A percentile compares a stretch with the other conserved stretches of the same genome.
Evolutionary conservation across 2,113 vertebrate species (phyloP).

Genomic region (Axis porcinus): DNA sequence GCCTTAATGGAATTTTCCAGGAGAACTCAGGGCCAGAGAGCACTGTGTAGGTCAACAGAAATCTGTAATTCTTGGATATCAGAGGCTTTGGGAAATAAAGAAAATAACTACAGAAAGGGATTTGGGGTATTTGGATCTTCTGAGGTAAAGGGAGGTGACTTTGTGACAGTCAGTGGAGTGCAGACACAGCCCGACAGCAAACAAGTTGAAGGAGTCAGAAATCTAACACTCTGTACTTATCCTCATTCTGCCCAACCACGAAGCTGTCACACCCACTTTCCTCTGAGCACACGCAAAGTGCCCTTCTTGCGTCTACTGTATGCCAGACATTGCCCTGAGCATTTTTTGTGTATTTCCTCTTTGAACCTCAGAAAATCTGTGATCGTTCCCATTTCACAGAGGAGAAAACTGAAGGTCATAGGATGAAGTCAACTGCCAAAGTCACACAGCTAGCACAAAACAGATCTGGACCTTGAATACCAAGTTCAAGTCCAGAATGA

Average conservation of each 20-base stretch:
- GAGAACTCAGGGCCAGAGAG: not conserved
- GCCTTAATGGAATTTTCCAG: constrained; percentile 49
- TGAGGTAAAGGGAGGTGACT: not conserved
- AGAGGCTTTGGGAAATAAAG: constrained; percentile 20
- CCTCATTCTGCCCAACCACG: not conserved
- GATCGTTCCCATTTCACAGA: not conserved
- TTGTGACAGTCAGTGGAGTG: not conserved
- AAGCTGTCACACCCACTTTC: not conserved
- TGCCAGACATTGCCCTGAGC: not conserved
- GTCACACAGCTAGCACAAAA: not conserved
- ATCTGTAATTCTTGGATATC: constrained; percentile 9
- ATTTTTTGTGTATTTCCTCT: not conserved
- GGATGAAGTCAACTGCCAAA: not conserved
- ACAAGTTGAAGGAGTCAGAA: not conserved
- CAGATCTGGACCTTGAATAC: not conserved
- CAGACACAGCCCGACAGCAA: not conserved
- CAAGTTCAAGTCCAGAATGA: not conserved
- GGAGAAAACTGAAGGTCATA: not conserved
- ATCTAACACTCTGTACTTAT: not conserved
- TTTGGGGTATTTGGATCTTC: not conserved
- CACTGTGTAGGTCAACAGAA: not conserved
- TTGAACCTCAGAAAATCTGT: not conserved
- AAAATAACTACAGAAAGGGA: not conserved
- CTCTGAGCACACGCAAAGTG: not conserved
- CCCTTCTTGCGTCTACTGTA: not conserved